A percentile compares a stretch with the other conserved stretches of the same genome.
These are phyloP conservation scores for Volucella bombylans DNA, from an alignment of 2,888 invertebrate genomes.

Conservation along the genomic window DNA sequence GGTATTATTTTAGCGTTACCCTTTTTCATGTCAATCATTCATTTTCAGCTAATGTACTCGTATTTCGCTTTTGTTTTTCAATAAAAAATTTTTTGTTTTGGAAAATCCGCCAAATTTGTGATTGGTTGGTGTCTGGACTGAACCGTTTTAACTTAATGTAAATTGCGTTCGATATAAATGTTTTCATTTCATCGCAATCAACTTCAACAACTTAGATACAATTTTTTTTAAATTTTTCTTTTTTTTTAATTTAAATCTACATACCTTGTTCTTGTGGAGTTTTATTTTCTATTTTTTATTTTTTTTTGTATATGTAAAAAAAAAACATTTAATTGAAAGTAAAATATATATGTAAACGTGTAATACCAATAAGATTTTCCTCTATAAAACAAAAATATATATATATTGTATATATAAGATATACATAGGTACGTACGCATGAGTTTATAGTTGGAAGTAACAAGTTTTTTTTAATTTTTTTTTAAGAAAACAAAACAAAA, in stretches of 20 bases:
- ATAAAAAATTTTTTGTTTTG: slow-evolving; percentile 25
- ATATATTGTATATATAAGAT: slow-evolving; percentile 3
- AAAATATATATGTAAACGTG: slow-evolving; percentile 51
- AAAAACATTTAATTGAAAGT: slow-evolving; percentile 30
- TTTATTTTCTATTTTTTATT: slow-evolving; percentile 45
- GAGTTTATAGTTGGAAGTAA: slow-evolving; percentile 10
- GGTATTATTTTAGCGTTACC: slow-evolving; percentile 31
- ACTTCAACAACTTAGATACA: slow-evolving; percentile 58
- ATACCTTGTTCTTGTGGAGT: slow-evolving; percentile 69
- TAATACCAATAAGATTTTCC: slow-evolving; percentile 43
- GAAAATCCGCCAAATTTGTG: slow-evolving; percentile 59
- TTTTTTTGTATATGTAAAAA: slow-evolving; percentile 35
- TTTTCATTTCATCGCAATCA: slow-evolving; percentile 38
- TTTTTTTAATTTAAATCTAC: slow-evolving; percentile 49
- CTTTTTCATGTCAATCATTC: slow-evolving; percentile 14
- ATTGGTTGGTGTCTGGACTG: slow-evolving; percentile 72
- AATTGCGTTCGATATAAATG: slow-evolving; percentile 36
- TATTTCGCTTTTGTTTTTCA: slow-evolving; percentile 13
- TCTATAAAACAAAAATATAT: slow-evolving; percentile 31
- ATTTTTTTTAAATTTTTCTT: slow-evolving; percentile 40
- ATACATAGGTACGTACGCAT: slow-evolving; percentile 9
- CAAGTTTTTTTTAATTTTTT: slow-evolving; percentile 3
- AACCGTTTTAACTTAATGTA: slow-evolving; percentile 42
- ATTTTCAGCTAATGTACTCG: too few relatives aligned
- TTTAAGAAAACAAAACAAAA: too few relatives aligned